These are phyloP conservation scores for Andrena dorsata DNA, from an alignment of 2,888 invertebrate species.

Conservation along the genomic window DNA sequence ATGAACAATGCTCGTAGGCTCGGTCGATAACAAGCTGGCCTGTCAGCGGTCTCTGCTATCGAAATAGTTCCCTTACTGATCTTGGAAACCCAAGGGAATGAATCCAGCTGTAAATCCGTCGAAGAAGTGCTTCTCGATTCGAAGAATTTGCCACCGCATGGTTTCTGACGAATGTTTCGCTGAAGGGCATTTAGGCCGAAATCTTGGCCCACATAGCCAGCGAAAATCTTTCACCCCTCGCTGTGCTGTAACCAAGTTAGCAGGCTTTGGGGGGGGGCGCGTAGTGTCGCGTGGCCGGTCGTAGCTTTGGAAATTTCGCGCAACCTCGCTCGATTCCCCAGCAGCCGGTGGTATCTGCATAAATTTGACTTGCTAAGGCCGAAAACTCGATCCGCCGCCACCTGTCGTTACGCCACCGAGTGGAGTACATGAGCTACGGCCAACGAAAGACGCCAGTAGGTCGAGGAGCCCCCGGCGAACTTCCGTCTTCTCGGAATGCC, in stretches of 20 bases:
- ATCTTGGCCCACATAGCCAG: background rate
- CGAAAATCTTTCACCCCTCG: background rate
- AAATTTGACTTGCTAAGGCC: slow-evolving; percentile 83
- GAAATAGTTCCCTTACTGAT: background rate
- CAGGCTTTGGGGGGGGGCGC: background rate
- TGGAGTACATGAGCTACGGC: slow-evolving; percentile 49
- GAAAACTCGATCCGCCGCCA: slow-evolving; percentile 60
- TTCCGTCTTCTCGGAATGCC: slow-evolving; percentile 56
- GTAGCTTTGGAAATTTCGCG: slow-evolving; percentile 61
- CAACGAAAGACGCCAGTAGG: slow-evolving; percentile 39
- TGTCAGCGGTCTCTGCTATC: background rate
- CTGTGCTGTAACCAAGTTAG: background rate
- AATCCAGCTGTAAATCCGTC: background rate
- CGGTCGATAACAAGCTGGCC: background rate
- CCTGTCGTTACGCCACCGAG: slow-evolving; percentile 65
- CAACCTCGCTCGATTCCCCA: slow-evolving; percentile 57
- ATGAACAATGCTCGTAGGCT: slow-evolving; percentile 6
- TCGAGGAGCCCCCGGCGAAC: slow-evolving; percentile 39
- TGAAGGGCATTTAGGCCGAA: background rate
- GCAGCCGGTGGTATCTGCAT: slow-evolving; percentile 75
- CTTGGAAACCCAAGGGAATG: background rate
- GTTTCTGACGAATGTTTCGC: background rate
- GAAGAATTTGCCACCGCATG: background rate
- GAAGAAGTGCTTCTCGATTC: background rate
- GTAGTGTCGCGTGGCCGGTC: slow-evolving; percentile 22